Percentiles rank a stretch among this genome's conserved stretches.
phyloP scores from a whole-genome alignment of 2,888 invertebrate species.

The Suillia variegata region DNA sequence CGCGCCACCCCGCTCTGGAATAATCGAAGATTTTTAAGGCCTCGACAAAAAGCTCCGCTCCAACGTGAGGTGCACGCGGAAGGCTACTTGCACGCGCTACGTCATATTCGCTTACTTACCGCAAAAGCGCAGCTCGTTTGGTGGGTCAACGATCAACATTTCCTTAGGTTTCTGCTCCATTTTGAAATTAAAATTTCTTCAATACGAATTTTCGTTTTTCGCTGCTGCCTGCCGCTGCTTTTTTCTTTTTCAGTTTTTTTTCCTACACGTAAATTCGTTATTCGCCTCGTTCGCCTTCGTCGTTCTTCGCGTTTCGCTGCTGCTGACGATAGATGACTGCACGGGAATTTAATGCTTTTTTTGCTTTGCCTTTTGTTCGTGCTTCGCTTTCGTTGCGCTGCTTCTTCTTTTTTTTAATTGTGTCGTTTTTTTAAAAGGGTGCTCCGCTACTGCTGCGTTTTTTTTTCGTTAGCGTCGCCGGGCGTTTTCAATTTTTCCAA shows the following conservation, averaged over 20 bases:
- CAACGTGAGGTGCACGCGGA: too few species aligned
- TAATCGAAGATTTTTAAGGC: too few species aligned
- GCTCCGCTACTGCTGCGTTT: neutral
- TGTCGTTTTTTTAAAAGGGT: neutral
- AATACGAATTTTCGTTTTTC: neutral
- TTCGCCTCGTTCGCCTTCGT: neutral
- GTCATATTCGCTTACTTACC: constrained; percentile 71
- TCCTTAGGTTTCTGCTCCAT: constrained; percentile 65
- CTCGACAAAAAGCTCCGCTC: too few species aligned
- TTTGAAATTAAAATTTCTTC: neutral
- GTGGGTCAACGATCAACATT: constrained; percentile 84
- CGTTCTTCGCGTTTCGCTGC: constrained; percentile 15
- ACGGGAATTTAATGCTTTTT: constrained; percentile 27
- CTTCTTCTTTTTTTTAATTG: too few species aligned
- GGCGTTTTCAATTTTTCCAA: constrained; percentile 11
- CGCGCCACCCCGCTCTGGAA: too few species aligned
- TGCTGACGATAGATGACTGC: constrained; percentile 21
- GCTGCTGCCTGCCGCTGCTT: neutral
- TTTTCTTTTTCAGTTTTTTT: too few species aligned
- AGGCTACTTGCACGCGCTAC: too few species aligned
- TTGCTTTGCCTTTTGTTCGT: constrained; percentile 17
- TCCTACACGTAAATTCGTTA: neutral
- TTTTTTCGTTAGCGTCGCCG: constrained; percentile 16
- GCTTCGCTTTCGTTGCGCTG: constrained; percentile 7
- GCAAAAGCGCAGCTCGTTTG: constrained; percentile 86